These are phyloP conservation scores for Xyrichtys novacula DNA, from an alignment of 2,797 vertebrate species.

Conservation along the genomic window DNA sequence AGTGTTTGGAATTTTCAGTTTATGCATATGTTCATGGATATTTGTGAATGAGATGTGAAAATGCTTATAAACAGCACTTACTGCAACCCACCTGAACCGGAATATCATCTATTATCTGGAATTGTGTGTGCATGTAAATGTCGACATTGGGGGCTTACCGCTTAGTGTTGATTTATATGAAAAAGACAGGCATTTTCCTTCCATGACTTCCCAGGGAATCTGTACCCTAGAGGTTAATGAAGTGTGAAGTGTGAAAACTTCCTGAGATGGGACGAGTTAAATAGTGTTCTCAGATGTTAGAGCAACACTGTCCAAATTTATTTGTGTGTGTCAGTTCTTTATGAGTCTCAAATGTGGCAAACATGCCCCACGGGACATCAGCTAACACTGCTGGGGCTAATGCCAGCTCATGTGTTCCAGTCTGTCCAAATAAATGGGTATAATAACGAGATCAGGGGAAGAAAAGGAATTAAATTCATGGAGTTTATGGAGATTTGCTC, in stretches of 20 bases:
- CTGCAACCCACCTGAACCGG: constrained; percentile 48
- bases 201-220: constrained; percentile 90
- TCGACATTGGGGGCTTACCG: constrained; percentile 74
- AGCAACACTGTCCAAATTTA: constrained; percentile 85
- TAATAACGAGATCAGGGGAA: constrained; percentile 59
- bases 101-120: constrained; percentile 71
- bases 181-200: constrained; percentile 82
- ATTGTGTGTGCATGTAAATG: constrained; percentile 74
- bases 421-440: constrained; percentile 50
- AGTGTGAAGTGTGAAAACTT: constrained; percentile 99
- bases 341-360: constrained; percentile 82
- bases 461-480: constrained; percentile 57
- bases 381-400: constrained; percentile 53
- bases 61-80: constrained; percentile 57
- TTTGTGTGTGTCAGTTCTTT: constrained; percentile 83
- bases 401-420: constrained; percentile 65
- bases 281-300: constrained; percentile 95
- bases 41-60: constrained; percentile 60
- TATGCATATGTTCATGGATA: constrained; percentile 44
- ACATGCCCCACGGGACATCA: constrained; percentile 74
- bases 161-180: constrained; percentile 82
- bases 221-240: constrained; percentile 93
- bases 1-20: constrained; percentile 50
- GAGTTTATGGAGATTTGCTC: constrained; percentile 58
- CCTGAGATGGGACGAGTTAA: constrained; percentile 91